phyloP scores from a whole-genome alignment of 2,888 invertebrate species.

The Cerastoderma edule region DNA sequence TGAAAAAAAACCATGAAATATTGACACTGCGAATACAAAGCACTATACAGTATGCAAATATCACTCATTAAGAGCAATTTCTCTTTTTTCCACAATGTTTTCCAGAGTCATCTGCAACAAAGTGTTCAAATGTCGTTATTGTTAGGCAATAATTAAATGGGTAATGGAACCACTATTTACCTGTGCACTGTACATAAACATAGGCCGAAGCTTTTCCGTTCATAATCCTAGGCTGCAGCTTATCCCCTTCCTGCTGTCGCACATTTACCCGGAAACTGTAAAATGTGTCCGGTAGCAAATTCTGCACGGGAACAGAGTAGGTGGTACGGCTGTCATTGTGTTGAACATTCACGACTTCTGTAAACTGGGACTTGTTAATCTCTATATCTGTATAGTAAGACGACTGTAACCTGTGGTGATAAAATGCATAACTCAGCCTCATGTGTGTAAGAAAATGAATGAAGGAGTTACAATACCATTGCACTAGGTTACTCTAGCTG shows the following conservation, averaged over 20 bases:
- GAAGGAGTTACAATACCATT: too few species aligned
- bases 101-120: too few species aligned
- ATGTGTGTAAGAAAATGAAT: background rate
- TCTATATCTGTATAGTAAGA: conserved; percentile 12
- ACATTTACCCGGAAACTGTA: conserved; percentile 72
- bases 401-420: background rate
- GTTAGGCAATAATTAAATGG: too few species aligned
- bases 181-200: conserved; percentile 63
- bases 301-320: conserved; percentile 38
- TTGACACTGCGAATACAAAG: too few species aligned
- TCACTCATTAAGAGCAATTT: too few species aligned
- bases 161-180: conserved; percentile 50
- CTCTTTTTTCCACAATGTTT: too few species aligned
- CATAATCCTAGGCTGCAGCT: conserved; percentile 44
- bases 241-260: conserved; percentile 61
- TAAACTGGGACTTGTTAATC: conserved; percentile 8
- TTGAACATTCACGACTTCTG: background rate
- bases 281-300: conserved; percentile 53
- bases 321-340: conserved; percentile 10
- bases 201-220: conserved; percentile 45
- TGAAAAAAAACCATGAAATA: too few species aligned
- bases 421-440: too few species aligned
- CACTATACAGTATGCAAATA: too few species aligned
- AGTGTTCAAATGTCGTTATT: too few species aligned
- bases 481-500: too few species aligned